Evolutionary conservation across 2,888 invertebrate genomes (phyloP), one percentile per base, ranked within the genome.

Genomic region (Cosmia pyralina): DNA sequence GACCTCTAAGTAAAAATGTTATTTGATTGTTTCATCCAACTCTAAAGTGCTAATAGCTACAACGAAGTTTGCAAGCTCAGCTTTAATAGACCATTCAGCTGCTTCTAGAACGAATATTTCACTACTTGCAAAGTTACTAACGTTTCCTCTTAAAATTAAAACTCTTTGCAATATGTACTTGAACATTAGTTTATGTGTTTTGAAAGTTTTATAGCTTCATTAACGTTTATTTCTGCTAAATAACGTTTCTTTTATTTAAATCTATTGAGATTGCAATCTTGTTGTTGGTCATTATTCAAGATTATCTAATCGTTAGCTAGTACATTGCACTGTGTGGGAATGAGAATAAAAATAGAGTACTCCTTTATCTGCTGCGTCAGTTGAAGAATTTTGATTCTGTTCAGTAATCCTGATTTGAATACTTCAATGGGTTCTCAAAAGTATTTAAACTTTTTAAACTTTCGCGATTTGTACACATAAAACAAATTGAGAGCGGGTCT

Each of bases 121-220:
- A 60, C 19, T 62, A 11, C 48, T 50, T 69, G 19, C 46, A 65
- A 57, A 38, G 46, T 65, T 57, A 22, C 64, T 41, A 46, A 79
- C 19, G 15, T 52, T 17, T 62, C 13, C 10, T 53, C 52, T 64
- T 22, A 15, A 67, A 48, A 72, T 77, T 72, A 28, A 72, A 72
- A 64, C 48, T 58, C 38, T 52, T 68, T 46, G 55, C 48, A 63
- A 60, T 58, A 60, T 22, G 71, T 48, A 22, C 64, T 48, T 50
- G 2, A 65, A 67, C 68, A 63, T 66, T 55, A 19, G 63, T 79
- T 72, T 63, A 62, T 71, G 76, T 60, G 66, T 74, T 69, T 69
- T 77, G 41, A 75, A 79, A 76, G 81, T 78, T 84, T 66, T 67
- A 73, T 72, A 63, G 81, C 72, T 75, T 82, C 75, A 84, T 79